Evolutionary conservation across 2,113 vertebrate species (phyloP).

Genomic region (Origma solitaria): DNA sequence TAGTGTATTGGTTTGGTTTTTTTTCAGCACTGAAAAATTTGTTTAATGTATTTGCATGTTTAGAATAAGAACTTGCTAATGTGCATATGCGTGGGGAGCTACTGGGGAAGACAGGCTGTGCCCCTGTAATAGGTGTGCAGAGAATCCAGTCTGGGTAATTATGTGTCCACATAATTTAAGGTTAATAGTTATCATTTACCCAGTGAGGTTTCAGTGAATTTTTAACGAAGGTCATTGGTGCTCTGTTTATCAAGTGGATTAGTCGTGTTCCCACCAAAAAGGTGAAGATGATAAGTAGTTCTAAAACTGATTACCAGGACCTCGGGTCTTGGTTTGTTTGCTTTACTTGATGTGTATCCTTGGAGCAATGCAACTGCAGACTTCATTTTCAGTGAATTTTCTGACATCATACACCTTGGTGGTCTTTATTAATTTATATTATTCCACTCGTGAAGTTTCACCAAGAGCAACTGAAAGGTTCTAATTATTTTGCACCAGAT

Average conservation of each 20-base stretch:
- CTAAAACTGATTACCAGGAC: neutral
- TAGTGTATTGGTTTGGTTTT: neutral
- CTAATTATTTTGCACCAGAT: constrained; percentile 30
- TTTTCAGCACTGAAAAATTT: neutral
- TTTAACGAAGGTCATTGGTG: neutral
- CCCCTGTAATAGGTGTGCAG: neutral
- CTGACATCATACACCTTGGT: neutral
- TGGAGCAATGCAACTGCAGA: neutral
- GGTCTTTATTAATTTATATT: constrained; percentile 7
- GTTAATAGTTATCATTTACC: neutral
- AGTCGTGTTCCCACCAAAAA: neutral
- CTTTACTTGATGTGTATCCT: neutral
- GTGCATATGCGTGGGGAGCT: rapidly evolving
- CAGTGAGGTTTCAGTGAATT: constrained; percentile 6
- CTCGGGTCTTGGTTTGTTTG: neutral
- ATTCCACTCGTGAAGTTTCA: neutral
- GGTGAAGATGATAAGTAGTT: neutral
- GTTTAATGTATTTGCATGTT: neutral
- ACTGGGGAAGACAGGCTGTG: neutral
- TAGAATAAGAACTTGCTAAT: neutral
- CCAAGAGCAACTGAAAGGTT: neutral
- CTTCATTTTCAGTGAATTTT: neutral
- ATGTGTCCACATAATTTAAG: neutral
- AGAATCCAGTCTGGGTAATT: constrained; percentile 10
- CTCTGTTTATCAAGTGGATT: constrained; percentile 9